Evolutionary conservation across 2,797 vertebrate species (phyloP).

Genomic region (Bovichtus variegatus): DNA sequence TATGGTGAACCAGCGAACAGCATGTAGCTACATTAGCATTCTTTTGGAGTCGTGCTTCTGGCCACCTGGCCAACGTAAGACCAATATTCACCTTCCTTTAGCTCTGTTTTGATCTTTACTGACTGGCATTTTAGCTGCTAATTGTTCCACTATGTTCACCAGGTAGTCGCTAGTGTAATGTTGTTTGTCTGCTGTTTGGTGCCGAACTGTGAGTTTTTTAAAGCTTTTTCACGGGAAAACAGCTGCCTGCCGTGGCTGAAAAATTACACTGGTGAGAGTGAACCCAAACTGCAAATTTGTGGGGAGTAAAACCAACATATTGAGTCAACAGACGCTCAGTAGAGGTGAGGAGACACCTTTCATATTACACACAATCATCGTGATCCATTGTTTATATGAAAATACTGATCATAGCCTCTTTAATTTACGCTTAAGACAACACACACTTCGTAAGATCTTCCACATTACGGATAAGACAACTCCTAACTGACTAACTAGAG

Average conservation of each 20-base stretch:
- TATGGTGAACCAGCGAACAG: neutral
- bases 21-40: too few species aligned
- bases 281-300: neutral
- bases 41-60: too few species aligned
- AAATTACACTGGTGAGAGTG: neutral
- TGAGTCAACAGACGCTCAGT: neutral
- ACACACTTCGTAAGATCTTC: neutral
- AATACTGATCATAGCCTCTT: slow-evolving; percentile 5
- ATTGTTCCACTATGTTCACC: neutral
- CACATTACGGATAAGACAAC: neutral
- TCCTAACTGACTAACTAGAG: slow-evolving; percentile 3
- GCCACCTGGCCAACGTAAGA: neutral
- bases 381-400: neutral
- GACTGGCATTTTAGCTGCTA: neutral
- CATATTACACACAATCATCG: neutral
- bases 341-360: neutral
- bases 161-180: neutral
- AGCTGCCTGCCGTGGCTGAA: neutral
- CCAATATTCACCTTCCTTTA: neutral
- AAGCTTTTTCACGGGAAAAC: neutral
- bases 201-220: neutral
- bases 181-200: neutral
- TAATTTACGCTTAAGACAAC: neutral
- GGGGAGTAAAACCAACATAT: neutral
- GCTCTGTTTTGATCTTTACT: neutral